Base-by-base conservation (phyloP, 2,113 vertebrate genomes). In the Grammomys surdaster region DNA sequence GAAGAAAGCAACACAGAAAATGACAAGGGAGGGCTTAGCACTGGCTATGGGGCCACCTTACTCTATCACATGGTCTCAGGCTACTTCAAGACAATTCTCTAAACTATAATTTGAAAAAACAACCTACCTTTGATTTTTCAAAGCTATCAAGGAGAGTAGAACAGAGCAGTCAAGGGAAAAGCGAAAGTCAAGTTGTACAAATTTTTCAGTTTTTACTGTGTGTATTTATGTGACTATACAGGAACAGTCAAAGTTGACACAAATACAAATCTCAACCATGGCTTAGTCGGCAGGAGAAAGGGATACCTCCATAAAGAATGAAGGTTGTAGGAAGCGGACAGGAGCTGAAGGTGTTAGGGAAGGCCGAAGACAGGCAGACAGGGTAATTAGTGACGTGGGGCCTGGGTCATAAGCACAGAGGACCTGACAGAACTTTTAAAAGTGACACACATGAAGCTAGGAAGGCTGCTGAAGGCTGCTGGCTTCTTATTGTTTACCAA, bases 301-400 rank as follows among this genome's bases (percentile, higher is more conserved):
- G 26, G 72, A 31, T 9, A 19, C 16, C 13, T 10, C 26, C 1
- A 13, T 13, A 85, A 48, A 91, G 46, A 40, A 54, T 2, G 7
- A 24, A 0, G 3, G 17, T 31, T 1, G 1, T 17, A 5, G 56
- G 40, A 14, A 33, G 69, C 19, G 20, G 6, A 22, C n/a, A 54
- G 84, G 11, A 56, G 63, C 24, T 43, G 40, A 60, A 40, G 36
- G 73, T 7, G 26, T 33, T 40, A 9, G 16, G 76, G 65, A 31
- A 40, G 58, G 19, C 33, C 65, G n/a, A 67, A 6, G 12, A 17
- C 31, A 77, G 13, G 40, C 9, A 5, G 5, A 24, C 56, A 17
- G 36, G 3, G 13, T 14, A 14, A 17, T 28, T 31, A n/a, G 33
- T 22, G 26, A 5, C 16, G 22, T 7, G 4, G 36, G 8, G 40